Percentiles rank a stretch among this genome's conserved stretches.
Conservation (phyloP, 2,888 invertebrate species). For the Acanthopleura granulata region DNA sequence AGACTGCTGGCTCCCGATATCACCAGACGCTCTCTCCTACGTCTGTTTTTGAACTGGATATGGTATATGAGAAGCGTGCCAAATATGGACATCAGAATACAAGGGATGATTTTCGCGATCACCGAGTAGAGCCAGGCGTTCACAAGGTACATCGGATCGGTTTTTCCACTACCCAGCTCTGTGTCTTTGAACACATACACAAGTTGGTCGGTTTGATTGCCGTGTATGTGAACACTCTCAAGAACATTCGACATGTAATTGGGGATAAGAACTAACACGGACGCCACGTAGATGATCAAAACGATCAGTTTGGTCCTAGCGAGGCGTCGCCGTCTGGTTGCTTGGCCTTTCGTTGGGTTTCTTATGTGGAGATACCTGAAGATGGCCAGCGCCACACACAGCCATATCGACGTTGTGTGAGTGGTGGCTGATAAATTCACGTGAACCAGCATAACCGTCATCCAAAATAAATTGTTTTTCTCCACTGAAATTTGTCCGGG, state of each 20-base stretch:
- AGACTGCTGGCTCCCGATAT: conserved; percentile 51
- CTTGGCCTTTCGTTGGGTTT: conserved; percentile 82
- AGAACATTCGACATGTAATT: conserved; percentile 86
- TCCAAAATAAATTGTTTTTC: conserved; percentile 66
- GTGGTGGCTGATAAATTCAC: conserved; percentile 90
- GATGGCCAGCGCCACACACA: conserved; percentile 91
- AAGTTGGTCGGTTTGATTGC: conserved; percentile 25
- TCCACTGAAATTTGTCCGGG: conserved; percentile 42
- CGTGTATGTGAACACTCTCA: conserved; percentile 21
- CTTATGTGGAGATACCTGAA: conserved; percentile 83
- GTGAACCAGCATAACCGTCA: conserved; percentile 76
- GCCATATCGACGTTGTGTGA: conserved; percentile 92
- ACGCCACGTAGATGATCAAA: conserved; percentile 84
- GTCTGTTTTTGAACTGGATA: conserved; percentile 51
- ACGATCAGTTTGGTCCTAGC: conserved; percentile 81
- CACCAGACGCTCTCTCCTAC: conserved; percentile 51
- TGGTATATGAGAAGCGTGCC: conserved; percentile 68
- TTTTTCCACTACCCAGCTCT: conserved; percentile 47
- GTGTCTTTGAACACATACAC: conserved; percentile 47
- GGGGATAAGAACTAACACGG: conserved; percentile 85
- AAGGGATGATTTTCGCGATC: conserved; percentile 90
- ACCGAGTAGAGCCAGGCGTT: conserved; percentile 95
- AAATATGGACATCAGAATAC: conserved; percentile 83
- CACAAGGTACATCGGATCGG: conserved; percentile 46
- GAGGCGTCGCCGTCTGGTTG: conserved; percentile 51